phyloP scores from a whole-genome alignment of 64 coral and sea anemone genomes.

The Pocillopora damicornis region DNA sequence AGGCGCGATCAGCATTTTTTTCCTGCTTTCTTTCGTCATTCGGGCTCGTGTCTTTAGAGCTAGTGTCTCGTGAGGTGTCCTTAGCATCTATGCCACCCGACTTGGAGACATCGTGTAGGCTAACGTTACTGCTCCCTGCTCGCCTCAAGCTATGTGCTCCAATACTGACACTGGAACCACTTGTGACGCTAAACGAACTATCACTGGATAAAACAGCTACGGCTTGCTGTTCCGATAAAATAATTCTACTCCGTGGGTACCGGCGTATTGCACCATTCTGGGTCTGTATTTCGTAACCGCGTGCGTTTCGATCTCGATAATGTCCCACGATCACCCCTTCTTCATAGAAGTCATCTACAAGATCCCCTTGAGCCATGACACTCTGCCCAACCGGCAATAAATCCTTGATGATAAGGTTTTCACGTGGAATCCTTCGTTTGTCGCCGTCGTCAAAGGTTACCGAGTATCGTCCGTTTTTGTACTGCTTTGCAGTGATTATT shows the following conservation, averaged over 20 bases:
- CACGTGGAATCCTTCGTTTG: constrained; percentile 53
- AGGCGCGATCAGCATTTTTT: constrained; percentile 5
- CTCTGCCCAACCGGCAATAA: constrained; percentile 60
- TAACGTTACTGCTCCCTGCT: not conserved
- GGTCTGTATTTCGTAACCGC: constrained; percentile 67
- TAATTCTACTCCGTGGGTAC: constrained; percentile 61
- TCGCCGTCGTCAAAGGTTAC: constrained; percentile 90
- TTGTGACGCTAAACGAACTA: constrained; percentile 34
- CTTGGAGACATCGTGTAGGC: not conserved
- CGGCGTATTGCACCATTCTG: constrained; percentile 53
- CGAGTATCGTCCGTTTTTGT: constrained; percentile 49
- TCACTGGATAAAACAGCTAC: constrained; percentile 34
- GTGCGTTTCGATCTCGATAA: constrained; percentile 45
- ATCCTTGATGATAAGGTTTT: constrained; percentile 64
- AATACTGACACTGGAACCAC: constrained; percentile 47
- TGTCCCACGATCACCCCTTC: constrained; percentile 74
- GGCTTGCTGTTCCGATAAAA: constrained; percentile 63
- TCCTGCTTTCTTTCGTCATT: not conserved
- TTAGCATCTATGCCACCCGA: not conserved
- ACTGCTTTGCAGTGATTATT: constrained; percentile 42
- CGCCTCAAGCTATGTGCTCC: constrained; percentile 21
- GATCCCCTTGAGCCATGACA: constrained; percentile 66
- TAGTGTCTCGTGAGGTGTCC: constrained; percentile 41
- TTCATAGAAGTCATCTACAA: constrained; percentile 56
- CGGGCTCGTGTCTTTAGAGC: constrained; percentile 58